Conservation (phyloP, 2,888 invertebrate genomes). For the Pachydiplax longipennis region DNA sequence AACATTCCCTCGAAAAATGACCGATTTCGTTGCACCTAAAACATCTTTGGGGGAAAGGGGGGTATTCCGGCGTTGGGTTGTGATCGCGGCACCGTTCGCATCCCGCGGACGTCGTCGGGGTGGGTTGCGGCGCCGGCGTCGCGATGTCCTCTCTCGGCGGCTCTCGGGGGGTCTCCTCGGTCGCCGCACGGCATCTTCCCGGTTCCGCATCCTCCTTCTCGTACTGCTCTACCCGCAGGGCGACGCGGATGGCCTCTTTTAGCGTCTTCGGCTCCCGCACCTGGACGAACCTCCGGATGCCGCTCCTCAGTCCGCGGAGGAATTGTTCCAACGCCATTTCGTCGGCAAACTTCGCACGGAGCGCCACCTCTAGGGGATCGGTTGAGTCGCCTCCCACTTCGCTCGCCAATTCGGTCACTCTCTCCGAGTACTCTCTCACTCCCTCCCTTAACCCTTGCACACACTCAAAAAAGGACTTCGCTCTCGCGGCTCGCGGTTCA, state of each 20-base stretch:
- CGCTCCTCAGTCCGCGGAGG: neutral
- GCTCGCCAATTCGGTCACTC: too few species aligned
- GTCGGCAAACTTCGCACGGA: neutral
- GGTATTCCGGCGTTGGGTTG: neutral
- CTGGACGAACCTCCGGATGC: neutral
- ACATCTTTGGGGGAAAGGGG: neutral
- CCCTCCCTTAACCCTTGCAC: neutral
- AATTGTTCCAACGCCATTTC: neutral
- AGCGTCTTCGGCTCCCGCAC: neutral
- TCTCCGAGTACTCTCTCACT: neutral
- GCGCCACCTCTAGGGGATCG: neutral
- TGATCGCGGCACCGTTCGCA: too few species aligned
- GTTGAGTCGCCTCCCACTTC: too few species aligned
- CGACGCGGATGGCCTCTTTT: neutral
- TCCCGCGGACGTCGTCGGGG: neutral
- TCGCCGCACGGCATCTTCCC: neutral
- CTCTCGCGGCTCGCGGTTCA: neutral
- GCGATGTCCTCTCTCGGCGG: neutral
- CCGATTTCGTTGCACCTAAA: neutral
- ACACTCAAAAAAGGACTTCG: neutral
- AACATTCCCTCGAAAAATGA: too few species aligned
- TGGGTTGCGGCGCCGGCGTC: neutral
- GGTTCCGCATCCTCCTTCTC: neutral
- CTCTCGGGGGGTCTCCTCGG: neutral
- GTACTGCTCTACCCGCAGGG: neutral